Evolutionary conservation across 2,888 invertebrate genomes (phyloP).

Genomic region (Pterostichus madidus): DNA sequence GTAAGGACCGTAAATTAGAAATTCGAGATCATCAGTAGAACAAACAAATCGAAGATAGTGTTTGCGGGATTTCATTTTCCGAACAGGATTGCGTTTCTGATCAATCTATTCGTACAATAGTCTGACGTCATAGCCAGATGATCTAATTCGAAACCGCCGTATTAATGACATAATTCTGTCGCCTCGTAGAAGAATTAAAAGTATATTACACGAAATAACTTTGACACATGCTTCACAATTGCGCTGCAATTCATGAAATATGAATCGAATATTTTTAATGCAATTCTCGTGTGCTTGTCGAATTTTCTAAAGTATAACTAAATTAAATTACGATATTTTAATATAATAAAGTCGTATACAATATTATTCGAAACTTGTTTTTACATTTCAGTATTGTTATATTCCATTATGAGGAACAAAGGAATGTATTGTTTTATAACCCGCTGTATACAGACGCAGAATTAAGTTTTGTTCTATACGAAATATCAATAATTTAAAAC

Average conservation of each 20-base stretch:
- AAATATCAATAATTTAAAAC: slow-evolving; percentile 59
- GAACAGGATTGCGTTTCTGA: slow-evolving; percentile 42
- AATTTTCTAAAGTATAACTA: neutral
- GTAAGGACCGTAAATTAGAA: slow-evolving; percentile 21
- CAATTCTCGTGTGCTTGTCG: slow-evolving; percentile 1
- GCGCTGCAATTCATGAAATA: neutral
- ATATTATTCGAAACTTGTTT: slow-evolving; percentile 6
- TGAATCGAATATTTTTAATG: slow-evolving; percentile 10
- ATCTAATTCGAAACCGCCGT: slow-evolving; percentile 35
- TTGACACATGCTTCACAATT: slow-evolving; percentile 5
- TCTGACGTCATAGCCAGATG: slow-evolving; percentile 49
- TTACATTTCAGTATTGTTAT: slow-evolving; percentile 49
- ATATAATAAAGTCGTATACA: neutral
- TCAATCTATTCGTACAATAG: slow-evolving; percentile 43
- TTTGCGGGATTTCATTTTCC: slow-evolving; percentile 23
- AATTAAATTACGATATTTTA: neutral
- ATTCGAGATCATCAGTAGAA: slow-evolving; percentile 32
- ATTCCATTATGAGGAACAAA: slow-evolving; percentile 58
- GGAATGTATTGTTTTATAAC: slow-evolving; percentile 10
- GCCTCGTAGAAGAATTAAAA: slow-evolving; percentile 40
- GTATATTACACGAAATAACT: slow-evolving; percentile 33
- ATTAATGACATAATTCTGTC: slow-evolving; percentile 49
- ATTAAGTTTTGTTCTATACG: slow-evolving; percentile 55
- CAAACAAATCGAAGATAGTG: slow-evolving; percentile 29
- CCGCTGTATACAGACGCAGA: neutral